These are phyloP conservation scores for Lepidotrigona ventralis DNA, from an alignment of 1,140 invertebrate species.

Conservation along the genomic window DNA sequence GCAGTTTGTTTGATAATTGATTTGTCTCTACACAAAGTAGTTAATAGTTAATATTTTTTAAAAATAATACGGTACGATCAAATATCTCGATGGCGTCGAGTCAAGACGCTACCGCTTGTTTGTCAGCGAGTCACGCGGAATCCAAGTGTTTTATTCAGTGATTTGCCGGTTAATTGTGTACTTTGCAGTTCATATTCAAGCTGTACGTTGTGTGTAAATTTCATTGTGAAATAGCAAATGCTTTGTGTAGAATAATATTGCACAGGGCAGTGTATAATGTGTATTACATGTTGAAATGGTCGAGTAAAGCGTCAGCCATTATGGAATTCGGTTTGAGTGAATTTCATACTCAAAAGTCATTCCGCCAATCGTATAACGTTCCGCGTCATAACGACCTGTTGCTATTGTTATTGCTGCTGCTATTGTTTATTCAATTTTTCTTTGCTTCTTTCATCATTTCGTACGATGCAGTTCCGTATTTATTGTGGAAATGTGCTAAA, in stretches of 20 bases:
- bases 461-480: not conserved
- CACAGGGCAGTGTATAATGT: not conserved
- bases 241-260: constrained; percentile 3
- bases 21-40: not conserved
- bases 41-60: not conserved
- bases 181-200: not conserved
- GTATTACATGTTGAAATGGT: constrained; percentile 29
- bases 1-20: not conserved
- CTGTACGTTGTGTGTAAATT: constrained; percentile 9
- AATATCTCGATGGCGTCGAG: constrained; percentile 58
- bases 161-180: constrained; percentile 12
- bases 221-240: constrained; percentile 8
- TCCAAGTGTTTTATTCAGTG: constrained; percentile 29
- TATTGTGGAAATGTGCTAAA: not conserved
- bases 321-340: constrained; percentile 54
- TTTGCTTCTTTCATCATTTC: not conserved
- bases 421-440: not conserved
- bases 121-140: constrained; percentile 43
- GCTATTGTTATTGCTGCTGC: constrained; percentile 25
- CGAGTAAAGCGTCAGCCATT: constrained; percentile 57
- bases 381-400: constrained; percentile 44
- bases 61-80: not conserved
- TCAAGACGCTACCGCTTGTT: constrained; percentile 49
- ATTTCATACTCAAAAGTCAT: constrained; percentile 44
- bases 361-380: constrained; percentile 46